Conservation (phyloP, 2,113 vertebrate genomes). For the Elephantulus edwardii region DNA sequence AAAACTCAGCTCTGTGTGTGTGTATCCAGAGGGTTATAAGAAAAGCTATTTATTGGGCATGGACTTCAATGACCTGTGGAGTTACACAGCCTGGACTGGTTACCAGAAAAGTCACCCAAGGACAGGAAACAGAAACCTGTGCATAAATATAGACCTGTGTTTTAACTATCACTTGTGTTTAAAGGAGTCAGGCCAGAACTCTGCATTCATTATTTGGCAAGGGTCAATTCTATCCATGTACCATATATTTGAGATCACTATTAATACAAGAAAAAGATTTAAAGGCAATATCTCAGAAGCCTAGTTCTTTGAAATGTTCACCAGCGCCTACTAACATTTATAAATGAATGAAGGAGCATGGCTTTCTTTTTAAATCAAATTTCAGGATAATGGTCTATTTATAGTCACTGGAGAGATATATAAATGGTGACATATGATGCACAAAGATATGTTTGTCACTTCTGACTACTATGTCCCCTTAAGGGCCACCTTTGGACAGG, state of each 20-base stretch:
- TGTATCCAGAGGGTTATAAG: background rate
- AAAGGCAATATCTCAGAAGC: background rate
- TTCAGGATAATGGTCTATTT: background rate
- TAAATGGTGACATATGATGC: background rate
- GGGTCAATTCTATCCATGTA: background rate
- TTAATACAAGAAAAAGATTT: background rate
- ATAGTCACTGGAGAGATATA: background rate
- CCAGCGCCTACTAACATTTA: background rate
- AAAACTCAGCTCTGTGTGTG: background rate
- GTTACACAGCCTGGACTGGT: background rate
- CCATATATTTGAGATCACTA: background rate
- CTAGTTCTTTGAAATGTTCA: background rate
- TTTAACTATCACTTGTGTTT: constrained; percentile 18
- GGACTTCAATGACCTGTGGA: background rate
- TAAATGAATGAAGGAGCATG: background rate
- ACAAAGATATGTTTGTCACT: background rate
- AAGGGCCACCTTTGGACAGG: background rate
- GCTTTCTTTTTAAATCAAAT: background rate
- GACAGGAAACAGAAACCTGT: background rate
- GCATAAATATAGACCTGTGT: background rate
- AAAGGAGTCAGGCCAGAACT: background rate
- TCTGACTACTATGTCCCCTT: background rate
- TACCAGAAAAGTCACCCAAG: background rate
- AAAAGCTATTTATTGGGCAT: background rate
- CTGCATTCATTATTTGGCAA: background rate